These are phyloP conservation scores for Sternotherus odoratus DNA, from an alignment of 2,797 vertebrate genomes.

Conservation along the genomic window DNA sequence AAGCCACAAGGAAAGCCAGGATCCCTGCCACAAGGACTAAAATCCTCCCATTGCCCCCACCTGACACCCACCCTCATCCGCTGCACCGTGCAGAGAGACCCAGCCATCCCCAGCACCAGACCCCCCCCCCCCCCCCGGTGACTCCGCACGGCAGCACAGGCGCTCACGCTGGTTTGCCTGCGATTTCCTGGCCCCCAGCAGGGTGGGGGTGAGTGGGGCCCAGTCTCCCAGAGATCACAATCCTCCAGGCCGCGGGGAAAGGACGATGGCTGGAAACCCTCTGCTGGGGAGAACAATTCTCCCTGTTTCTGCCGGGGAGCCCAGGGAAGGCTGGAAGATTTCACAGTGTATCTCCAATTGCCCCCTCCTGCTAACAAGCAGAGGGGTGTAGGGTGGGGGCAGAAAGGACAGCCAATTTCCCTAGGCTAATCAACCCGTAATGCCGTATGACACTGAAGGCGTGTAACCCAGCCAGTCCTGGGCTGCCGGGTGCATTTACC, in stretches of 20 bases:
- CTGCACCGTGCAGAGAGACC: not conserved
- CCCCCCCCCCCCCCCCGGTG: too few species aligned
- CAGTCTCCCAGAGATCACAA: not conserved
- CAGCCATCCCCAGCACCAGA: not conserved
- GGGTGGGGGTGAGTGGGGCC: too few species aligned
- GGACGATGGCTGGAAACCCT: not conserved
- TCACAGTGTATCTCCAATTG: not conserved
- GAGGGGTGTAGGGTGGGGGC: fast-evolving
- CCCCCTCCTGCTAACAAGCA: not conserved
- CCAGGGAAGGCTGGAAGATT: not conserved
- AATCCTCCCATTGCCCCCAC: not conserved
- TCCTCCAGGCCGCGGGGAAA: not conserved
- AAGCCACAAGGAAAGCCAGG: not conserved
- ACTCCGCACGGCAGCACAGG: too few species aligned
- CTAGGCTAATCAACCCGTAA: not conserved
- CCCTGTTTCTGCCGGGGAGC: not conserved
- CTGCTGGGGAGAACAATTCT: not conserved
- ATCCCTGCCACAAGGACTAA: not conserved
- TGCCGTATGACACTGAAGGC: fast-evolving
- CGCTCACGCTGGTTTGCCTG: not conserved
- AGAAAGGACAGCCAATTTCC: not conserved
- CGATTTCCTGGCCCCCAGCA: not conserved
- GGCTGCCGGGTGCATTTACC: not conserved
- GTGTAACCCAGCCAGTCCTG: not conserved
- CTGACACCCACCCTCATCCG: not conserved